Evolutionary conservation across 2,888 invertebrate genomes (phyloP).

Genomic region (Branchipolynoe longqiensis): DNA sequence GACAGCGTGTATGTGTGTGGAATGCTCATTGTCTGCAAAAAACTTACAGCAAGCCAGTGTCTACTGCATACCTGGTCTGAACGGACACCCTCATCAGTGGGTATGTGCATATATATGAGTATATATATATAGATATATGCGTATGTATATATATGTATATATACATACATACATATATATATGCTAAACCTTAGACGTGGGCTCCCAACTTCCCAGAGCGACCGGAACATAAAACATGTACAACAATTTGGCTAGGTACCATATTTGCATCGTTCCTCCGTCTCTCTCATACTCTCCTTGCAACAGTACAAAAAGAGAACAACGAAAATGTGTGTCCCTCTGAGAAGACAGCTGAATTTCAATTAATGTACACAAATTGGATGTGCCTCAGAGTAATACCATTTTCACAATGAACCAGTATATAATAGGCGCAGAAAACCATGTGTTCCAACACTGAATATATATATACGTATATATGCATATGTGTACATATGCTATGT

Average conservation of each 20-base stretch:
- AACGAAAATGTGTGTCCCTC: background rate
- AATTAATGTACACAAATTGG: slow-evolving; percentile 44
- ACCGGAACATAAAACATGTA: slow-evolving; percentile 30
- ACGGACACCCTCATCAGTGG: no score
- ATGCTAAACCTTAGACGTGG: slow-evolving; percentile 21
- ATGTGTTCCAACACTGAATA: slow-evolving; percentile 14
- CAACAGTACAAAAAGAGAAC: slow-evolving; percentile 25
- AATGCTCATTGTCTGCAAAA: slow-evolving; percentile 5
- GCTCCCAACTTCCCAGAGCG: background rate
- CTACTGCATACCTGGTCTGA: background rate
- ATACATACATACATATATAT: slow-evolving; percentile 9
- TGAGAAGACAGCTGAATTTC: slow-evolving; percentile 32
- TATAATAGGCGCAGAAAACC: slow-evolving; percentile 25
- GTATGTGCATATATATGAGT: no score
- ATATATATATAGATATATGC: no score
- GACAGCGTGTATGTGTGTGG: slow-evolving; percentile 37
- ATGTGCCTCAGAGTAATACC: slow-evolving; percentile 10
- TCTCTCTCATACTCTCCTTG: no score
- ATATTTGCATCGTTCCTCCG: no score
- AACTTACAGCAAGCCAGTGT: slow-evolving; percentile 17
- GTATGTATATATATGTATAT: no score
- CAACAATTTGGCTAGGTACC: slow-evolving; percentile 28
- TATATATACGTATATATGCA: slow-evolving; percentile 45
- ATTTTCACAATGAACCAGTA: slow-evolving; percentile 14
- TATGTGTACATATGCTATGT: slow-evolving; percentile 48